Base-by-base conservation (phyloP, 2,888 invertebrate species). In the Pollenia labialis region DNA sequence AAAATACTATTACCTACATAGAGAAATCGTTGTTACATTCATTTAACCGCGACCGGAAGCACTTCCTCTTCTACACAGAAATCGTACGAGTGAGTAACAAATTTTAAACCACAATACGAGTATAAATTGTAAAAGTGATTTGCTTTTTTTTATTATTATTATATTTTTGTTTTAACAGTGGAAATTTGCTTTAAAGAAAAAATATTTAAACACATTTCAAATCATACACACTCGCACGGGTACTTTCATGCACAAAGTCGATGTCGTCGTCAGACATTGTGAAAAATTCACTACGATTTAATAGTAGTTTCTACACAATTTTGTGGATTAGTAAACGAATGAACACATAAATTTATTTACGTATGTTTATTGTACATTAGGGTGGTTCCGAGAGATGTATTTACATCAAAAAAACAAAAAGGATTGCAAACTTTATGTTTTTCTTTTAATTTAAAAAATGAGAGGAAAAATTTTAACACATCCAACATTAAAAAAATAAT, bases 21-120 rank as follows among this genome's bases (percentile, higher is more conserved):
- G 84, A 87, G 84, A 87, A 87, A 87, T 87, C 87, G 87, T 56
- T 87, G 81, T 83, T 83, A 81, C 81, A 79, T 88, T 84, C 88
- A 89, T 88, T 88, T 85, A 82, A 87, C 84, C 87, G 72, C 85
- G 86, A 87, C 89, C 88, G 89, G 89, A 89, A 89, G 88, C 76
- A 89, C 89, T 89, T 89, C 89, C 89, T 88, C 88, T 84, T 83
- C 85, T 87, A 80, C 48, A 85, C 69, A 87, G 82, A 85, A 83
- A 82, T 85, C 74, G 79, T 87, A 82, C 40, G 85, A 85, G 75
- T 87, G 75, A 87, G 82, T 76, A 85, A 82, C 81, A 75, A 79
- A 80, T 85, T 85, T 85, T 71, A 82, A 85, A 79, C 76, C 81
- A 81, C 74, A 86, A 88, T 58, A 56, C 72, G 81, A 81, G 56